These are phyloP conservation scores for Eubasilissa splendida DNA, from an alignment of 2,888 invertebrate species.

Conservation along the genomic window DNA sequence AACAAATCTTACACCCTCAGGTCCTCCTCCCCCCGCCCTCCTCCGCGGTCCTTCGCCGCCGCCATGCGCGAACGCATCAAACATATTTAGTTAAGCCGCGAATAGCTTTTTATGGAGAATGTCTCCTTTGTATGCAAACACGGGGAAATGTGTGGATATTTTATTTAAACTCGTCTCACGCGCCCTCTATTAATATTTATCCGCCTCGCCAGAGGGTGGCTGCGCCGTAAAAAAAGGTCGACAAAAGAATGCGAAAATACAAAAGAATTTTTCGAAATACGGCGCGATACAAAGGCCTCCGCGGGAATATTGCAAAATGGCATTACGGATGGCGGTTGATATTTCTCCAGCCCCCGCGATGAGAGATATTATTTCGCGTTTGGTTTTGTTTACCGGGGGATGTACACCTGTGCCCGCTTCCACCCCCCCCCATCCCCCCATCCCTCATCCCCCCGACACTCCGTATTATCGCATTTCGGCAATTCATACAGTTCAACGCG, in stretches of 20 bases:
- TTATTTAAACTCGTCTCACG: constrained; percentile 35
- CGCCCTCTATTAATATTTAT: constrained; percentile 36
- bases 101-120: constrained; percentile 9
- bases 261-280: constrained; percentile 31
- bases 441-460: too few relatives aligned
- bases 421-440: too few relatives aligned
- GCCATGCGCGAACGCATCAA: constrained; percentile 3
- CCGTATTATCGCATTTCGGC: constrained; percentile 11
- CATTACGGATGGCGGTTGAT: constrained; percentile 14
- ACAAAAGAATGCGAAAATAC: constrained; percentile 29
- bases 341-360: constrained; percentile 4
- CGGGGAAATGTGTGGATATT: constrained; percentile 26
- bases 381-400: constrained; percentile 12
- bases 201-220: constrained; percentile 21
- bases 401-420: constrained; percentile 24
- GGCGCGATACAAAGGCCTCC: constrained; percentile 1
- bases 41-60: not conserved
- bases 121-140: not conserved
- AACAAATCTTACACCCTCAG: not conserved
- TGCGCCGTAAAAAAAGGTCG: constrained; percentile 21
- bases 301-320: constrained; percentile 14
- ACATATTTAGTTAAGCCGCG: constrained; percentile 31
- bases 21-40: too few relatives aligned
- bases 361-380: constrained; percentile 15
- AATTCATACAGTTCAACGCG: constrained; percentile 26